These are phyloP conservation scores for Tympanoctomys barrerae DNA, from an alignment of 2,797 vertebrate species.

Conservation along the genomic window DNA sequence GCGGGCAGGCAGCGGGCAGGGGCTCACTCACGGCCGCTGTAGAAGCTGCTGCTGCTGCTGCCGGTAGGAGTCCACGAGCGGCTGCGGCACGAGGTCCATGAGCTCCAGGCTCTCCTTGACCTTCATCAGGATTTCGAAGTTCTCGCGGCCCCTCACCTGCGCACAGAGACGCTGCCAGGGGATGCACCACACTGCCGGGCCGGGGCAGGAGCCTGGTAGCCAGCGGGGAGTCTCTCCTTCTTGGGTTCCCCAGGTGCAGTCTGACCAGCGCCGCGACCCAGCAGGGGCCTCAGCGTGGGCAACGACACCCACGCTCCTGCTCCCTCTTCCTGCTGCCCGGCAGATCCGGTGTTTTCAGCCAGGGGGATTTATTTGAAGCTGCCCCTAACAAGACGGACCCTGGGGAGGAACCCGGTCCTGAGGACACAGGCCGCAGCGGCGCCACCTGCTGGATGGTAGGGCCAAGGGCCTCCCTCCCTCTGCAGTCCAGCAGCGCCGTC, in stretches of 20 bases:
- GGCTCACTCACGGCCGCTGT: constrained; percentile 95
- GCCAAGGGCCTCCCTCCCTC: not conserved
- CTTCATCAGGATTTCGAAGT: constrained; percentile 98
- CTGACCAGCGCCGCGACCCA: not conserved
- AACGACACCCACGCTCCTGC: not conserved
- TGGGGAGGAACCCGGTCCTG: too few relatives aligned
- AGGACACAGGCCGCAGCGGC: not conserved
- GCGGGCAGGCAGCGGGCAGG: fast-evolving
- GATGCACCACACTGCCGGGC: fast-evolving
- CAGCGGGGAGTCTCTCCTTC: not conserved
- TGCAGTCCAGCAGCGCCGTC: not conserved
- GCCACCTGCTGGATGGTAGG: not conserved
- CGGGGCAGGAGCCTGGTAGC: not conserved
- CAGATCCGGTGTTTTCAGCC: not conserved
- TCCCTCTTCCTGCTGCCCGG: too few relatives aligned
- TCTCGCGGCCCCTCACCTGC: constrained; percentile 97
- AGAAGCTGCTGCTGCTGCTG: constrained; percentile 98
- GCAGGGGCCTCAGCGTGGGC: not conserved
- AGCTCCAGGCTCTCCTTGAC: constrained; percentile 98
- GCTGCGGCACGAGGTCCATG: constrained; percentile 97
- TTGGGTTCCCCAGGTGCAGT: not conserved
- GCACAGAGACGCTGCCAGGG: not conserved
- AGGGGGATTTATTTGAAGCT: not conserved
- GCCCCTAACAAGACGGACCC: fast-evolving
- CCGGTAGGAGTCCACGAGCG: constrained; percentile 96